Evolutionary conservation across 2,797 vertebrate genomes (phyloP).

Genomic region (Masticophis lateralis): DNA sequence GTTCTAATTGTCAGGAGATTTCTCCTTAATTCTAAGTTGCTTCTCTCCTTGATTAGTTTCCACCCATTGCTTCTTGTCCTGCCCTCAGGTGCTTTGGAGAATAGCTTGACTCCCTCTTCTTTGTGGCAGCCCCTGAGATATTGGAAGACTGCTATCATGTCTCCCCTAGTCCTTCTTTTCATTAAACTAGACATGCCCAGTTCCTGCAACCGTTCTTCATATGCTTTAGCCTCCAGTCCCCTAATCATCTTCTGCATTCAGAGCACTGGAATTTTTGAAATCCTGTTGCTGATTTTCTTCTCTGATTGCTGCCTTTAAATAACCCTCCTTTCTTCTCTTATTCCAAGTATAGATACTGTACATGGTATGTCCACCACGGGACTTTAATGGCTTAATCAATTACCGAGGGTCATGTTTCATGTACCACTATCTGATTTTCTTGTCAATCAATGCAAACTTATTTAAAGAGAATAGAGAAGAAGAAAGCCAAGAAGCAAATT

Average conservation of each 20-base stretch:
- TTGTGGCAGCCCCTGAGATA: too few species aligned
- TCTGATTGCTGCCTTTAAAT: conserved; percentile 43
- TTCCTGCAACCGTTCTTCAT: too few species aligned
- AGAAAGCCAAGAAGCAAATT: conserved; percentile 24
- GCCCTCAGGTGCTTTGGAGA: too few species aligned
- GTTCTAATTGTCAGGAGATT: too few species aligned
- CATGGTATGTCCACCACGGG: conserved; percentile 19
- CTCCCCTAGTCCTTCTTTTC: too few species aligned
- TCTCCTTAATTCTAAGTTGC: too few species aligned
- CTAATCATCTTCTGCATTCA: background rate
- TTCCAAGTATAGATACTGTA: conserved; percentile 1
- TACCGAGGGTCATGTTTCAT: conserved; percentile 55
- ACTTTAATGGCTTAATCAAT: conserved; percentile 58
- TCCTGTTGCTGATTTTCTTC: background rate
- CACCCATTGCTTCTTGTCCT: too few species aligned
- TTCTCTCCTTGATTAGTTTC: too few species aligned
- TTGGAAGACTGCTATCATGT: too few species aligned
- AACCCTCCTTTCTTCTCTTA: conserved; percentile 6
- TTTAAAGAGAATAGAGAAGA: conserved; percentile 29
- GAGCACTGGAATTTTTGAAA: background rate
- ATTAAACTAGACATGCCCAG: too few species aligned
- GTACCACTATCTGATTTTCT: conserved; percentile 54
- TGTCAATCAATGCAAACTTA: conserved; percentile 57
- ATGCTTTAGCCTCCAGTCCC: too few species aligned
- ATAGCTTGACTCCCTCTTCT: too few species aligned